Evolutionary conservation across 2,888 invertebrate species (phyloP), one percentile per base, ranked within the genome.

Genomic region (Branchipolynoe longqiensis): DNA sequence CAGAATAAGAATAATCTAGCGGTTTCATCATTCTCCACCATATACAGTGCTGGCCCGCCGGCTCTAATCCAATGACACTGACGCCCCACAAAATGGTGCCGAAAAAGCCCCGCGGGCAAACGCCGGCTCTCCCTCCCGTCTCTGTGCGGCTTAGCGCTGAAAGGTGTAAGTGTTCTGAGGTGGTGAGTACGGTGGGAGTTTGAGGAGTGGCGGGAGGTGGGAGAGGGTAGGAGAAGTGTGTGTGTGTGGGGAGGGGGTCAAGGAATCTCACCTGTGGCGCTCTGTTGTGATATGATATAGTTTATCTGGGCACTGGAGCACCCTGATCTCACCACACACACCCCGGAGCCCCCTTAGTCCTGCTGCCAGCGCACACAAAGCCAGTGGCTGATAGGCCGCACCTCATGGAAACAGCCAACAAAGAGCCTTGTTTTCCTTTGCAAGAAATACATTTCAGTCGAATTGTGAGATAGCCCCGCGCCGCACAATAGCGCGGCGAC

Each of bases 221-320:
- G n/a, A n/a, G n/a, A n/a, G n/a, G n/a, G n/a, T n/a, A n/a, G n/a
- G n/a, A n/a, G n/a, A n/a, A n/a, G n/a, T n/a, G n/a, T n/a, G n/a
- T n/a, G n/a, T n/a, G n/a, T n/a, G n/a, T n/a, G n/a, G n/a, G n/a
- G n/a, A n/a, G n/a, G n/a, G 31, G 78, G 78, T 78, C 78, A 78
- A 31, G 78, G 54, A 41, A 78, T 41, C 78, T 78, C 78, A 78
- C 78, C 78, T 41, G n/a, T 78, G 48, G 54, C 31, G 78, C n/a
- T 41, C 78, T 78, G 78, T 78, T 78, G 78, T 78, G 78, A 78
- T 78, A 78, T 78, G 78, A 78, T 78, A 78, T 78, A 78, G 48
- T 78, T 78, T 78, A 78, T 78, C 78, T 48, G 48, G 18, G 33
- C n/a, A 40, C 78, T 14, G 0, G 78, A 6, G 31, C 22, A 4